Evolutionary conservation across 92 coral and sea anemone species (phyloP), one percentile per base, ranked within the genome.

Genomic region (Desmophyllum pertusum): DNA sequence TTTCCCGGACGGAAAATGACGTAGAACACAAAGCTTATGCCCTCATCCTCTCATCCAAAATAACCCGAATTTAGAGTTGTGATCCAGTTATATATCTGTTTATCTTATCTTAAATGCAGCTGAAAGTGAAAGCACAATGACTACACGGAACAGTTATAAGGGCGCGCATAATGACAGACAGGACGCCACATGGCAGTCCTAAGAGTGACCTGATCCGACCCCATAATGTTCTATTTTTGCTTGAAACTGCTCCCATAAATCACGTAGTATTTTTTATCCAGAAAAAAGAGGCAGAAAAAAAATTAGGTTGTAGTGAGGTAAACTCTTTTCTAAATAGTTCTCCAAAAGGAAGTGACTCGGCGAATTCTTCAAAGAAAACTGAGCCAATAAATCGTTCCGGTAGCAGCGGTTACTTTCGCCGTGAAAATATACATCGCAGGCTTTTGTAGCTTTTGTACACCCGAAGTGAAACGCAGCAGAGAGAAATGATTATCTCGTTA

Each of bases 101-200:
- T 80, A 80, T 68, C 84, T 51, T 33, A 48, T 79, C 84, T 45
- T 30, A 48, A 80, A 80, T 36, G 33, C 75, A 80, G 64, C 81
- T 36, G 19, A 64, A 61, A 53, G 21, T 21, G 64, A 51, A 59
- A 53, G 38, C 52, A 35, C 75, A 33, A n/a, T 35, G 31, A 48
- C 75, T 57, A 13, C 76, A 36, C 2, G 76, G 25, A 69, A 37
- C 51, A 18, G 18, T 21, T 27, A 31, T n/a, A 27, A 46, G 31
- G 39, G 45, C 36, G 25, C 11, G 13, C 41, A 25, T 66, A 79
- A 64, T 79, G 84, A 66, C 62, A 79, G 84, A 79, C 84, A 79
- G 19, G 75, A 48, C 27, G 19, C 21, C 55, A 19, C 14, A 45
- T 63, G 4, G 25, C 10, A 17, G 52, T n/a, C 37, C 70, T 27